Conservation (phyloP, 2,113 vertebrate genomes). For the Elephas maximus region DNA sequence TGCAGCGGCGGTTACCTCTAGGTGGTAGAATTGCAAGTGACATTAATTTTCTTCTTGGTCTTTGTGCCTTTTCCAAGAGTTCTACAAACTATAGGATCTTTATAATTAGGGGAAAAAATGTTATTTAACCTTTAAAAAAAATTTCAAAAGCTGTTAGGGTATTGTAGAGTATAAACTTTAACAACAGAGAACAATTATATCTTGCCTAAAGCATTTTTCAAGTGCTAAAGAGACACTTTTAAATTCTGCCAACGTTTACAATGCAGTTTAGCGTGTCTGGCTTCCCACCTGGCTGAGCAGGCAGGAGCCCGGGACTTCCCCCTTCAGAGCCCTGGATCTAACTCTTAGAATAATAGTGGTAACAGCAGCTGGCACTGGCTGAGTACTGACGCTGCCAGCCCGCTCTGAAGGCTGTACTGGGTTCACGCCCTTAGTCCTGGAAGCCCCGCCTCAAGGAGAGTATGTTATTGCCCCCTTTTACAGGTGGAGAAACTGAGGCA, state of each 20-base stretch:
- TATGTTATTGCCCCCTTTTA: not conserved
- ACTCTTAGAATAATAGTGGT: not conserved
- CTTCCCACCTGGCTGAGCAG: not conserved
- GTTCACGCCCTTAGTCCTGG: accelerated
- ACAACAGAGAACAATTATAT: not conserved
- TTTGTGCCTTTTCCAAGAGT: not conserved
- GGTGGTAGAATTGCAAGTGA: not conserved
- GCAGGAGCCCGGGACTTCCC: not conserved
- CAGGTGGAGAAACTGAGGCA: not conserved
- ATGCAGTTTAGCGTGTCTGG: not conserved
- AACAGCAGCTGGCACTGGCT: not conserved
- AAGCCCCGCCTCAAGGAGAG: accelerated
- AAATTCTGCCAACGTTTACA: not conserved
- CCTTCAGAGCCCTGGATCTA: not conserved
- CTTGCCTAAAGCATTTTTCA: not conserved
- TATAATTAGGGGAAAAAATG: not conserved
- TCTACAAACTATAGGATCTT: not conserved
- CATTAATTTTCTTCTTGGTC: not conserved
- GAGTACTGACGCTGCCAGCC: too few relatives aligned
- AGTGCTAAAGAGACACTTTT: not conserved
- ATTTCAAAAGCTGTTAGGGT: not conserved
- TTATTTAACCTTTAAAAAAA: not conserved
- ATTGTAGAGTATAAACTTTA: not conserved
- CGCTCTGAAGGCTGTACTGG: accelerated
- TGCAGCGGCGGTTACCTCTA: not conserved